These are phyloP conservation scores for Discoglossus pictus DNA, from an alignment of 2,797 vertebrate species.

Conservation along the genomic window DNA sequence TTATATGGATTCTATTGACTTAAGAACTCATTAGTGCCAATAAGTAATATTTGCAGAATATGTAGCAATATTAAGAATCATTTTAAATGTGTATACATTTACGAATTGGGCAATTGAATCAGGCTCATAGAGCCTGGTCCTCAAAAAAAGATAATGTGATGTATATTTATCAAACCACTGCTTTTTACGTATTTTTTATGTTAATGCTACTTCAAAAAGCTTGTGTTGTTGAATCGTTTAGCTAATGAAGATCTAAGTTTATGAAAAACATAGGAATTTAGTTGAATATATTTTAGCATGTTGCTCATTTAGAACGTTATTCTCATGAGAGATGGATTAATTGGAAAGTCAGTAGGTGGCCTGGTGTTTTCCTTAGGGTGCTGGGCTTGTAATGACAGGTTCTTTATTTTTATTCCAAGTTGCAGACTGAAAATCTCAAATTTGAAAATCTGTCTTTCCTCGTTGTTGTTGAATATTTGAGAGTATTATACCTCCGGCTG, in stretches of 20 bases:
- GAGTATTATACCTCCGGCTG: neutral
- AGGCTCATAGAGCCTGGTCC: no score
- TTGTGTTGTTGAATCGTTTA: constrained; percentile 22
- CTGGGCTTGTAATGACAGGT: constrained; percentile 33
- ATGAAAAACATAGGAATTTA: constrained; percentile 2
- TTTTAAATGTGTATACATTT: no score
- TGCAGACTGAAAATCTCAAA: neutral
- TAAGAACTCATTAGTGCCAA: no score
- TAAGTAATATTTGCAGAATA: no score
- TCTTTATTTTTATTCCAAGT: constrained; percentile 19
- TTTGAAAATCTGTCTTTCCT: constrained; percentile 7
- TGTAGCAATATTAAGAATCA: no score
- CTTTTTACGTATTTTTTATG: no score
- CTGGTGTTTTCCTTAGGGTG: constrained; percentile 29
- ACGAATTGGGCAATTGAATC: no score
- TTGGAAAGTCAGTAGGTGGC: constrained; percentile 36
- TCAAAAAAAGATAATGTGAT: no score
- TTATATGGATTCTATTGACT: no score
- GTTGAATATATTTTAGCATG: neutral
- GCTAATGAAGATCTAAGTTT: constrained; percentile 1
- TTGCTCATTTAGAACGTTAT: constrained; percentile 1
- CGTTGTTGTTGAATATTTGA: neutral
- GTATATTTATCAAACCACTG: no score
- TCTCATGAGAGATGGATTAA: constrained; percentile 33
- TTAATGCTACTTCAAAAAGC: neutral